A percentile compares a stretch with the other conserved stretches of the same genome.
phyloP scores from a whole-genome alignment of 2,888 invertebrate species.

The Xanthia icteritia region DNA sequence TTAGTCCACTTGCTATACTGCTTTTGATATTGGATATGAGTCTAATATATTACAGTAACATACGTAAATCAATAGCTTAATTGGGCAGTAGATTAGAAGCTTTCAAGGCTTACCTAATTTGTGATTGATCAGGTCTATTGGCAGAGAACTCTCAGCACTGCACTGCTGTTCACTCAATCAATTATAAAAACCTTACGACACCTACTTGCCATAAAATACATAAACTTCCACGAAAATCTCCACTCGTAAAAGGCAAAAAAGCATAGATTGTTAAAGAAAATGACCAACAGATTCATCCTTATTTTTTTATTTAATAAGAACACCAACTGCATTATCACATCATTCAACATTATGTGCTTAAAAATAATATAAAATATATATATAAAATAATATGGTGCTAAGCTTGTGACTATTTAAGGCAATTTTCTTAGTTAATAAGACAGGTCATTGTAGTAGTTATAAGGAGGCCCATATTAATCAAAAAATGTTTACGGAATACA shows the following conservation, averaged over 20 bases:
- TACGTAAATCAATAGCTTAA: neutral
- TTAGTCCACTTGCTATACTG: conserved; percentile 5
- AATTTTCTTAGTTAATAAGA: neutral
- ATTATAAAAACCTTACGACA: too few relatives aligned
- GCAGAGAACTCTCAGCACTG: neutral
- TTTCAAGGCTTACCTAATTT: neutral
- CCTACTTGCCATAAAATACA: neutral
- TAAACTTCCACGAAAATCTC: neutral
- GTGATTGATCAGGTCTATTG: neutral
- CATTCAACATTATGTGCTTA: neutral
- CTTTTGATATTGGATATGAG: conserved; percentile 1
- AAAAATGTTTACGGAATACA: neutral
- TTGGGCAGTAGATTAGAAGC: neutral
- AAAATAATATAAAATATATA: too few relatives aligned
- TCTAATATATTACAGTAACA: neutral
- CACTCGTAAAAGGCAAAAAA: too few relatives aligned
- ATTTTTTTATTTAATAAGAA: neutral
- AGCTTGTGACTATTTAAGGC: neutral
- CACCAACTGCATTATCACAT: neutral
- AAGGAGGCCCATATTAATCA: neutral
- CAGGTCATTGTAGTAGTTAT: neutral
- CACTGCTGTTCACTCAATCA: neutral
- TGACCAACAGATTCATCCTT: neutral
- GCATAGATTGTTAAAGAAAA: neutral
- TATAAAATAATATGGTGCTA: too few relatives aligned